Conservation (phyloP, 2,113 vertebrate genomes). For the Irena cyanogastra region DNA sequence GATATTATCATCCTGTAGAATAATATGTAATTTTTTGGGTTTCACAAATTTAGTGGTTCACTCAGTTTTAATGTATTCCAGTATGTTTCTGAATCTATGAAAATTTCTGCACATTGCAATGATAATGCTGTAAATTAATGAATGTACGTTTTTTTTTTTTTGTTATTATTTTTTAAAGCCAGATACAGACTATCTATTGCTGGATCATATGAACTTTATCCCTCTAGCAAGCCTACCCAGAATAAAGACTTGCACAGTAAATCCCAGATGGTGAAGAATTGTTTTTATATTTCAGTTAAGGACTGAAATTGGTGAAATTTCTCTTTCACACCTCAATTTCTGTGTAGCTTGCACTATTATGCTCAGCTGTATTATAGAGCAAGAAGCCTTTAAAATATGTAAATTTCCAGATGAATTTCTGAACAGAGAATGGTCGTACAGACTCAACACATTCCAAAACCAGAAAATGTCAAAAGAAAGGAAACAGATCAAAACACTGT, state of each 20-base stretch:
- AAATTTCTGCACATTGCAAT: not conserved
- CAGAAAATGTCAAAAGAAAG: slow-evolving; percentile 59
- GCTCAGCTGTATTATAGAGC: slow-evolving; percentile 46
- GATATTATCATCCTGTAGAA: not conserved
- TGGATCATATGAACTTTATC: slow-evolving; percentile 19
- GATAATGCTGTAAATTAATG: not conserved
- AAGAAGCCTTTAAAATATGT: slow-evolving; percentile 46
- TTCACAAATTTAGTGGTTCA: not conserved
- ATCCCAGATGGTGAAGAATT: slow-evolving; percentile 25
- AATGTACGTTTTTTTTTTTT: not conserved
- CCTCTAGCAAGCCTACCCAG: slow-evolving; percentile 13
- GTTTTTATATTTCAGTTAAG: slow-evolving; percentile 54
- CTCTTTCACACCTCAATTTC: slow-evolving; percentile 49
- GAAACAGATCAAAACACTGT: slow-evolving; percentile 53
- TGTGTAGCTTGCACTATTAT: slow-evolving; percentile 44
- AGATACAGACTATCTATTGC: not conserved
- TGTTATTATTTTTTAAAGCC: not conserved
- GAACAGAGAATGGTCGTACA: slow-evolving; percentile 29
- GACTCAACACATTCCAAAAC: slow-evolving; percentile 55
- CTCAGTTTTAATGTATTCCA: not conserved
- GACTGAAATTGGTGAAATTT: slow-evolving; percentile 46
- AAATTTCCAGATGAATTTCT: slow-evolving; percentile 56
- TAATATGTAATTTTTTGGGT: not conserved
- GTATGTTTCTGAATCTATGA: not conserved
- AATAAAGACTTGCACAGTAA: slow-evolving; percentile 16